Evolutionary conservation across 2,113 vertebrate genomes (phyloP).

Genomic region (Glareola pratincola): DNA sequence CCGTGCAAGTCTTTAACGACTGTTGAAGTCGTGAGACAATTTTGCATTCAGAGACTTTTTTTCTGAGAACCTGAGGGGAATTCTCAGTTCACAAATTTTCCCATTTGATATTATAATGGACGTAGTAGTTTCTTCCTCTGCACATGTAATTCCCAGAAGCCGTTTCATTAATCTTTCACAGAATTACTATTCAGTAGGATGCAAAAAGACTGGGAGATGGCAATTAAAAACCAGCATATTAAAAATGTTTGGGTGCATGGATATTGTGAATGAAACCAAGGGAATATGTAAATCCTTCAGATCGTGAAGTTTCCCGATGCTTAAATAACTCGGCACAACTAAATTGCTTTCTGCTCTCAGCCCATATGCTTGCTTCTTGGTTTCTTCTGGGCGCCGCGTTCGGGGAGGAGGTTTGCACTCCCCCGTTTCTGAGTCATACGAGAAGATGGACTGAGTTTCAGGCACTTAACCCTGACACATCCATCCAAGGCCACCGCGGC

Average conservation of each 20-base stretch:
- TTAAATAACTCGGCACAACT: not conserved
- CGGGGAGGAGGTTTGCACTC: not conserved
- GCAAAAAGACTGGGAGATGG: not conserved
- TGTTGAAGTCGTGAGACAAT: not conserved
- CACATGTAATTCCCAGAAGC: not conserved
- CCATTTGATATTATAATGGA: not conserved
- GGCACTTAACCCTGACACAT: not conserved
- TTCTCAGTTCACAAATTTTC: not conserved
- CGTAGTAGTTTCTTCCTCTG: not conserved
- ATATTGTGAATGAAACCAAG: constrained; percentile 24
- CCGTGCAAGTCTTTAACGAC: not conserved
- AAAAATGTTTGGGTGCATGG: not conserved
- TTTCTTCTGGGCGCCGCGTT: not conserved
- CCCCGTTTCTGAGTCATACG: not conserved
- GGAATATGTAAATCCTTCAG: not conserved
- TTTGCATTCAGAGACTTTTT: not conserved
- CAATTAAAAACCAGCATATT: not conserved
- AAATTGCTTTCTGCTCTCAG: constrained; percentile 12
- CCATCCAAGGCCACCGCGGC: not conserved
- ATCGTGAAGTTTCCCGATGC: not conserved
- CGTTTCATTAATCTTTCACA: not conserved
- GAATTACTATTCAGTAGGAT: not conserved
- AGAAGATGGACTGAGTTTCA: not conserved
- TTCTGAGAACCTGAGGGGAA: not conserved
- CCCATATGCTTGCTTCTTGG: not conserved